These are phyloP conservation scores for Zonitis immaculata DNA, from an alignment of 2,888 invertebrate species.

Conservation along the genomic window DNA sequence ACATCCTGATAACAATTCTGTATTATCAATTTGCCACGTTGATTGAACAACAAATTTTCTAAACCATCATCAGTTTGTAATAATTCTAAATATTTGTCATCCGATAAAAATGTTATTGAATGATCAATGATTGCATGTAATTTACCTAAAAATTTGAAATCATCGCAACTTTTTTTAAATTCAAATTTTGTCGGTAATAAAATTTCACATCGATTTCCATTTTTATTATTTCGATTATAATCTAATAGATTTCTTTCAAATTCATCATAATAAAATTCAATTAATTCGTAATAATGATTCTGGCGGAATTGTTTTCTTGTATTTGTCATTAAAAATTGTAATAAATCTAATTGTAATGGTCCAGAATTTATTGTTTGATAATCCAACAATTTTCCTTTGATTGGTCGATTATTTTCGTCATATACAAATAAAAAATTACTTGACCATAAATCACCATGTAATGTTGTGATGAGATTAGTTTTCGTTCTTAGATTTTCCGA, in stretches of 20 bases:
- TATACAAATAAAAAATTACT: slow-evolving; percentile 39
- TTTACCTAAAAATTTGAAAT: slow-evolving; percentile 26
- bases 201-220: too few species aligned
- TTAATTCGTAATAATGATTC: slow-evolving; percentile 27
- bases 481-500: neutral
- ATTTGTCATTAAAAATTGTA: slow-evolving; percentile 35
- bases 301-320: slow-evolving; percentile 32
- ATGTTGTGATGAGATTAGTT: slow-evolving; percentile 18
- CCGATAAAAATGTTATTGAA: slow-evolving; percentile 30
- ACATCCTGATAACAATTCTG: slow-evolving; percentile 24
- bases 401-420: slow-evolving; percentile 17
- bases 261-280: slow-evolving; percentile 33
- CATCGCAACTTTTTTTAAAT: slow-evolving; percentile 25
- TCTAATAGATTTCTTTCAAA: slow-evolving; percentile 8
- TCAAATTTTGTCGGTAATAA: slow-evolving; percentile 20
- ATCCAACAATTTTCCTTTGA: slow-evolving; percentile 34
- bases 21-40: slow-evolving; percentile 29
- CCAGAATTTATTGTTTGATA: slow-evolving; percentile 38
- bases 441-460: slow-evolving; percentile 40
- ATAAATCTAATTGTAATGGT: slow-evolving; percentile 34
- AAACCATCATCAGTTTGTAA: slow-evolving; percentile 28
- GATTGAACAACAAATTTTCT: slow-evolving; percentile 31
- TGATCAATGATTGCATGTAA: slow-evolving; percentile 33
- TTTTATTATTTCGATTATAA: slow-evolving; percentile 13
- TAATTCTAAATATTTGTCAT: slow-evolving; percentile 22